phyloP scores from a whole-genome alignment of 37 sponge, comb jelly and placozoan species.

The Petrosia ficiformis region DNA sequence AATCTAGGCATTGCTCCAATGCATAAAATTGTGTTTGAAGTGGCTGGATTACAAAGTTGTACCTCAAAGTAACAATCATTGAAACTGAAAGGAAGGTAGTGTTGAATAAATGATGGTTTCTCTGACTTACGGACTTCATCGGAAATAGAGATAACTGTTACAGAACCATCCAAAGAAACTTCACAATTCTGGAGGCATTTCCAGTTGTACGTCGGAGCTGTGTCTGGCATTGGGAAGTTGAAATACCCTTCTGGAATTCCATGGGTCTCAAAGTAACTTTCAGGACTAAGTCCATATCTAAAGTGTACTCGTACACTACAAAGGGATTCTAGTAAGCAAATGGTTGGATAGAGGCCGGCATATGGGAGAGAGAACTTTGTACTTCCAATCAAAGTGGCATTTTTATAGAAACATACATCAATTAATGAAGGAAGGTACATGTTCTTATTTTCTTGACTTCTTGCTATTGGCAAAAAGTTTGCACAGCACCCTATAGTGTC shows the following conservation, averaged over 20 bases:
- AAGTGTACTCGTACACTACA: slow-evolving; percentile 19
- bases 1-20: slow-evolving; percentile 34
- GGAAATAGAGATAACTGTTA: not conserved
- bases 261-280: slow-evolving; percentile 47
- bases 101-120: slow-evolving; percentile 35
- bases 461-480: not conserved
- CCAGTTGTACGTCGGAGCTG: slow-evolving; percentile 4
- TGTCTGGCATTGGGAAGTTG: slow-evolving; percentile 36
- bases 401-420: slow-evolving; percentile 35
- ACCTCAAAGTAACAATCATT: slow-evolving; percentile 31
- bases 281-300: slow-evolving; percentile 16
- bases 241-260: slow-evolving; percentile 32
- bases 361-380: slow-evolving; percentile 21
- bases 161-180: slow-evolving; percentile 1
- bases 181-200: slow-evolving; percentile 24
- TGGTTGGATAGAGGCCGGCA: slow-evolving; percentile 48
- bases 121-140: not conserved
- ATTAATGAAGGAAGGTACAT: not conserved
- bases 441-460: not conserved
- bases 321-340: slow-evolving; percentile 23
- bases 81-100: slow-evolving; percentile 17
- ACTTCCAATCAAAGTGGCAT: slow-evolving; percentile 18
- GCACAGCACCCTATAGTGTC: slow-evolving; percentile 72
- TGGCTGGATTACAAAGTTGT: slow-evolving; percentile 1
- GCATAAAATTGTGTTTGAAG: slow-evolving; percentile 14